Evolutionary conservation across 2,113 vertebrate species (phyloP), one percentile per base, ranked within the genome.

Genomic region (Cichladusa arquata): DNA sequence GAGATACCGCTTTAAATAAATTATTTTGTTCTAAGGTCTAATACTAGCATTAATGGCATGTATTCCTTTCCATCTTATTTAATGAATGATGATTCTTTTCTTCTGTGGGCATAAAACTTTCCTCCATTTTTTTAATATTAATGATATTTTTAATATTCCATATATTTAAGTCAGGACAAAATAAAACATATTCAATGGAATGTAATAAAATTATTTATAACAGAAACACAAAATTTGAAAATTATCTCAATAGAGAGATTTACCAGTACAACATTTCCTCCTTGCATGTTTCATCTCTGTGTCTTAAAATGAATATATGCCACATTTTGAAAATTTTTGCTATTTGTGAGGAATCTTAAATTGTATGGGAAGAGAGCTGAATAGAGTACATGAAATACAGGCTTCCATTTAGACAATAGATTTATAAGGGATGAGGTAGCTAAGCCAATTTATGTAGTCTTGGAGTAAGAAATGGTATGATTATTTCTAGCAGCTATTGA

Each of bases 91-190:
- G 8, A 60, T 33, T 54, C 4, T 34, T 8, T 19, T 38, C 7
- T 88, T 58, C 48, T 29, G 5, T 58, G 11, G 2, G 2, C 6
- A n/a, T 18, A 51, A 36, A 25, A 3, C n/a, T 81, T 24, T 3
- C 3, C 6, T 5, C 11, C 14, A 2, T 3, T 14, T 17, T 38
- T 51, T 51, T 51, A 6, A 17, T 4, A n/a, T 6, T 22, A n/a
- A 50, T 12, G 1, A 13, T 42, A 4, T 54, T 66, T 20, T 47
- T n/a, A 1, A 36, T 66, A 66, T 74, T 53, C 15, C 1, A 28
- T 26, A 6, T 56, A 29, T n/a, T 44, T 73, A 70, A 42, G 2
- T 48, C 6, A 57, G 19, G 14, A 45, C 6, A 79, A 61, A 67
- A 76, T 33, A 45, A 58, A 7, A 17, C 2, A 8, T 23, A 57